Evolutionary conservation across 2,888 invertebrate genomes (phyloP), one percentile per base, ranked within the genome.

Genomic region (Parnassius apollo): DNA sequence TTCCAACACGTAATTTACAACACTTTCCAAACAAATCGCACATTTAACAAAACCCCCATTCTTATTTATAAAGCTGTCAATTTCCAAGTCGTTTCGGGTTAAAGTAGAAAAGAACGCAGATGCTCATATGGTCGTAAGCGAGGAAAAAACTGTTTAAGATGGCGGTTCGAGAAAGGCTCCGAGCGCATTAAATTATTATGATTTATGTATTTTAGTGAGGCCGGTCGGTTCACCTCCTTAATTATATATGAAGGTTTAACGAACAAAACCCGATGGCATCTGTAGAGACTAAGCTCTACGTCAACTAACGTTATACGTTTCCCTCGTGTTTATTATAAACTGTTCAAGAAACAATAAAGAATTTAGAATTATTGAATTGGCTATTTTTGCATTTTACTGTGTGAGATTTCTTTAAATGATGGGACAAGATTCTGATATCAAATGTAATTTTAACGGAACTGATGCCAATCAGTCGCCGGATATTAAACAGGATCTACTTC

Each of bases 161-260:
- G 75, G 76, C 76, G 81, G 78, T 77, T 77, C 83, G 80, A 82
- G 83, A 82, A 82, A 85, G 85, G 80, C 72, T 73, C 75, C 75
- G 69, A 74, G 78, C 78, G 87, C 86, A 85, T 88, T 89, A 91
- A 89, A 89, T 88, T 89, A 88, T 89, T 88, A 88, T 91, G 90
- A 91, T 91, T 91, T 91, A 91, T 90, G 86, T 86, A 81, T 86
- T 86, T 89, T 86, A 85, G 85, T 83, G 80, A 76, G 79, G 77
- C 72, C 75, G 73, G 73, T 60, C 66, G 72, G 72, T 72, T 81
- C 80, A 77, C 81, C 83, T 82, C 84, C 83, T 82, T 90, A 88
- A 90, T 90, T 89, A 90, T 85, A 86, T 80, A 81, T 81, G 81
- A 81, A 77, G 83, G 78, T 77, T 84, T 85, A 85, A 86, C 86